phyloP scores from a whole-genome alignment of 1,140 invertebrate genomes.

The Rhynchophorus ferrugineus region DNA sequence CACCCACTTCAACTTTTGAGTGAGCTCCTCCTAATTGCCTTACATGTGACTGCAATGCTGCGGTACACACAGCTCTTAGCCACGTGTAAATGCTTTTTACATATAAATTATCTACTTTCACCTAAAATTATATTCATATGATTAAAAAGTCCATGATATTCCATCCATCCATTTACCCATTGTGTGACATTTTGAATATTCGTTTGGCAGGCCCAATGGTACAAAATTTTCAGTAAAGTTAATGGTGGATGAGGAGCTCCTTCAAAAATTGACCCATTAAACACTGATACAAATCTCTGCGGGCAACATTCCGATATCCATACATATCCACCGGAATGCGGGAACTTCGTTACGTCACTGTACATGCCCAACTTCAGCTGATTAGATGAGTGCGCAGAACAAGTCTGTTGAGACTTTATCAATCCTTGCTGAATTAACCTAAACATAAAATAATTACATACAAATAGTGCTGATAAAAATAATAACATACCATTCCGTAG shows the following conservation, averaged over 20 bases:
- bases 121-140: slow-evolving; percentile 33
- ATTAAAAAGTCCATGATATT: slow-evolving; percentile 3
- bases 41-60: slow-evolving; percentile 68
- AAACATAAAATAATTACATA: slow-evolving; percentile 6
- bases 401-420: slow-evolving; percentile 68
- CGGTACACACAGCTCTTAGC: slow-evolving; percentile 67
- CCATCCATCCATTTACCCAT: slow-evolving; percentile 49
- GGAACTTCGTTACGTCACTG: slow-evolving; percentile 74
- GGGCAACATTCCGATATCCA: slow-evolving; percentile 83
- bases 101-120: slow-evolving; percentile 72
- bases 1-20: slow-evolving; percentile 66
- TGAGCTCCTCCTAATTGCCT: slow-evolving; percentile 59
- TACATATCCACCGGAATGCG: slow-evolving; percentile 79
- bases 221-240: slow-evolving; percentile 73
- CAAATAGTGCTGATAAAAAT: background rate
- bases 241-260: slow-evolving; percentile 71
- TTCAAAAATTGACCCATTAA: slow-evolving; percentile 79
- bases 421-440: slow-evolving; percentile 72
- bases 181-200: slow-evolving; percentile 78
- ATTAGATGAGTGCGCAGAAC: slow-evolving; percentile 50
- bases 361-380: slow-evolving; percentile 76
- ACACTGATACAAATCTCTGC: slow-evolving; percentile 74
- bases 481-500: slow-evolving; percentile 64
- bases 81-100: slow-evolving; percentile 72
- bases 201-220: slow-evolving; percentile 86